Percentiles rank a stretch among this genome's conserved stretches.
Evolutionary conservation across 2,888 invertebrate species (phyloP).

Genomic region (Meloe dianella): DNA sequence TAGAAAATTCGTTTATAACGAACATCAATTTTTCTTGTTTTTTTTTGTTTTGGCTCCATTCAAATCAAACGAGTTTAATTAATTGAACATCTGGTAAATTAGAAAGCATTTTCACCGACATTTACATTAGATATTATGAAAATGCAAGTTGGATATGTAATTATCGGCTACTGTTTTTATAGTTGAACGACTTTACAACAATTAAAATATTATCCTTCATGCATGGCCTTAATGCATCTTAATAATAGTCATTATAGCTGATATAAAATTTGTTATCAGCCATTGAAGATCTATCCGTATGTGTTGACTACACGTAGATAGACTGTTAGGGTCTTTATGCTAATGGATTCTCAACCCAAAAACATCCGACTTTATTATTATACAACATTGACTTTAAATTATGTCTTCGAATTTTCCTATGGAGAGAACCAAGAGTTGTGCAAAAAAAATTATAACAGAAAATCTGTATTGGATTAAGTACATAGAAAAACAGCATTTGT

Average conservation of each 20-base stretch:
- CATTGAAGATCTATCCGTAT: conserved; percentile 34
- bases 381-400: conserved; percentile 1
- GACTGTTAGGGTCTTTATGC: conserved; percentile 36
- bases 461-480: not conserved
- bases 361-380: not conserved
- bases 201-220: conserved; percentile 52
- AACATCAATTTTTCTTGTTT: not conserved
- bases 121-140: conserved; percentile 15
- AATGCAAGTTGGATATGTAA: conserved; percentile 45
- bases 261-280: conserved; percentile 38
- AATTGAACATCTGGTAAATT: not conserved
- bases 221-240: conserved; percentile 52
- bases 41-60: not conserved
- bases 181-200: conserved; percentile 36
- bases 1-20: not conserved
- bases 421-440: not conserved
- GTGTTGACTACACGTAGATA: not conserved
- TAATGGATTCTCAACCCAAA: conserved; percentile 33
- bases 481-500: not conserved
- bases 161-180: conserved; percentile 48
- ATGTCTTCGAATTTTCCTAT: not conserved
- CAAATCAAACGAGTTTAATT: not conserved
- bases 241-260: conserved; percentile 49
- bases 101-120: conserved; percentile 5
- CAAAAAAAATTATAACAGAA: not conserved